Conservation (phyloP, 2,797 vertebrate species). For the Rhinatrema bivittatum region DNA sequence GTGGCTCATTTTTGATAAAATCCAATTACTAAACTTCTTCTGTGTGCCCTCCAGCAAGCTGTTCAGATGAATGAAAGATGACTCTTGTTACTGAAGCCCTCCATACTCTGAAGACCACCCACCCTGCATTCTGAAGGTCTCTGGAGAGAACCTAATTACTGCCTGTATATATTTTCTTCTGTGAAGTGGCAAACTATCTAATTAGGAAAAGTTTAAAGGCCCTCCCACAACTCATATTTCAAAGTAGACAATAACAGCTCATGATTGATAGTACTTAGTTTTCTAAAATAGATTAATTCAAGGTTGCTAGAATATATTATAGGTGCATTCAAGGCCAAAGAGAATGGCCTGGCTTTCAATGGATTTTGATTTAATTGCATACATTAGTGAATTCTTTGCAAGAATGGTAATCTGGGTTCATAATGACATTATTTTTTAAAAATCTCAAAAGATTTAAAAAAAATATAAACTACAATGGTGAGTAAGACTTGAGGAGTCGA, state of each 20-base stretch:
- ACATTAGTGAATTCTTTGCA: no score
- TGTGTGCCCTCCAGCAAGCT: slow-evolving; percentile 25
- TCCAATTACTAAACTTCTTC: slow-evolving; percentile 22
- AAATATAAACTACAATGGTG: no score
- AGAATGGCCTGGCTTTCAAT: no score
- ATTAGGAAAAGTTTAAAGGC: slow-evolving; percentile 7
- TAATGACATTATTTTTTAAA: no score
- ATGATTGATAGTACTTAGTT: no score
- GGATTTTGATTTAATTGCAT: no score
- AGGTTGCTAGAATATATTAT: no score
- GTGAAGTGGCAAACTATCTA: slow-evolving; percentile 7
- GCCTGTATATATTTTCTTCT: slow-evolving; percentile 4
- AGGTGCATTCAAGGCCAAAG: no score
- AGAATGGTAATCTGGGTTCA: no score
- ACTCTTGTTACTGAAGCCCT: slow-evolving; percentile 22
- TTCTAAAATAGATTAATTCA: no score
- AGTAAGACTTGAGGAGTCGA: no score
- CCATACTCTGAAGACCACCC: slow-evolving; percentile 18
- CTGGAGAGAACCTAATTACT: slow-evolving; percentile 29
- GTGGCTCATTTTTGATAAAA: slow-evolving; percentile 27
- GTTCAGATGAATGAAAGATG: slow-evolving; percentile 18
- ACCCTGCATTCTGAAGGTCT: slow-evolving; percentile 19
- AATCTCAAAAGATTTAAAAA: no score
- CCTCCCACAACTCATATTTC: slow-evolving; percentile 1
- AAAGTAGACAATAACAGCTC: neutral